phyloP scores from a whole-genome alignment of 2,113 vertebrate species.

The Machaerirhynchus nigripectus region DNA sequence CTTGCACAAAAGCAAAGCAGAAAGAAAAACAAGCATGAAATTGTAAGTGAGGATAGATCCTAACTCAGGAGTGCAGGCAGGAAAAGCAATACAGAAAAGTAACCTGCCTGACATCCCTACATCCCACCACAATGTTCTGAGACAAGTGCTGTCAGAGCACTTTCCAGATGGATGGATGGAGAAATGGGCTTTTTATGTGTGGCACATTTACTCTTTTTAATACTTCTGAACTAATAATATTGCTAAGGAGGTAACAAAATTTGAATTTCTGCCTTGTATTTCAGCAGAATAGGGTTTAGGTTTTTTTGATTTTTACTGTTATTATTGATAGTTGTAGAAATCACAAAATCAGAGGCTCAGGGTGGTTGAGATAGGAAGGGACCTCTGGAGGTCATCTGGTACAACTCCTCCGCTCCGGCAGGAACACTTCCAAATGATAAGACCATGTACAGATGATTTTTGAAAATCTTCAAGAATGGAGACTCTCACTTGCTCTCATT shows the following conservation, averaged over 20 bases:
- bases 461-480: not conserved
- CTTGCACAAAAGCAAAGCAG: not conserved
- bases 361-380: not conserved
- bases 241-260: not conserved
- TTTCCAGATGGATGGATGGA: not conserved
- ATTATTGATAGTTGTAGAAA: not conserved
- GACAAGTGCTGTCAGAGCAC: not conserved
- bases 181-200: not conserved
- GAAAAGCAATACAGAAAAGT: not conserved
- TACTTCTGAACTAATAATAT: not conserved
- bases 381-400: not conserved
- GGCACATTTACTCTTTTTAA: not conserved
- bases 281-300: not conserved
- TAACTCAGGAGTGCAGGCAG: not conserved
- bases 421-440: not conserved
- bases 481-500: not conserved
- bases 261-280: not conserved
- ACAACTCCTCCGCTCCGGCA: not conserved
- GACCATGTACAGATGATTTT: not conserved
- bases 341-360: not conserved
- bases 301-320: not conserved
- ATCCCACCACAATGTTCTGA: accelerated
- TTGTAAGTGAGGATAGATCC: not conserved
- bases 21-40: not conserved
- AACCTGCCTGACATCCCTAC: not conserved